Base-by-base conservation (phyloP, 2,797 vertebrate genomes). In the Takifugu rubripes region DNA sequence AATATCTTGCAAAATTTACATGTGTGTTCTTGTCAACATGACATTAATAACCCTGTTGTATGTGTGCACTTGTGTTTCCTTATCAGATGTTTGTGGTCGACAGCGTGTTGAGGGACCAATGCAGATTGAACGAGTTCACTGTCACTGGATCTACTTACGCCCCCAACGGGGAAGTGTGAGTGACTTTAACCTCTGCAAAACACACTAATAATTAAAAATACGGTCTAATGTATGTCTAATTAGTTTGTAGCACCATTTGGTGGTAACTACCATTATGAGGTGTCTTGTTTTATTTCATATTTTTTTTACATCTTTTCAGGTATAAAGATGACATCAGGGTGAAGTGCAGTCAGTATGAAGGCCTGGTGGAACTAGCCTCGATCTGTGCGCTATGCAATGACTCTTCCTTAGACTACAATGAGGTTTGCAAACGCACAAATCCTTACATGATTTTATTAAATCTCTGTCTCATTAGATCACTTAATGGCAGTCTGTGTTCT, bases 91-190 rank as follows among this genome's bases (percentile, higher is more conserved):
- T 90, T 87, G 75, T 92, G 31, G 87, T 92, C 46, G 87, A 92
- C 64, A 84, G 72, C 42, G 83, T 89, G 52, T 82, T 82, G 26
- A 85, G 77, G 43, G 85, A 89, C 16, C 77, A 57, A 44, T 90
- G 89, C 84, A 74, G 74, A 73, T 79, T 91, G 66, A 90, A 47
- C 42, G 91, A 92, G 71, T 92, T 93, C 75, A 75, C 86, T 43
- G 87, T 93, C 75, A 92, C 90, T 66, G 92, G 92, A 89, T 93
- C 91, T 64, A 92, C 91, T 64, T 93, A 93, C 15, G 90, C 90
- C 54, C 92, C 92, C 25, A 91, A 92, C 71, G 92, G 92, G 80
- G 90, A 92, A 79, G 89, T 92, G 91, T 93, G 88, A 92, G 91
- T 92, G 82, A 51, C 56, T 77, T 79, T 68, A 63, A 77, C 59